Evolutionary conservation across 1,140 invertebrate species (phyloP).

Genomic region (Coelopa frigida): DNA sequence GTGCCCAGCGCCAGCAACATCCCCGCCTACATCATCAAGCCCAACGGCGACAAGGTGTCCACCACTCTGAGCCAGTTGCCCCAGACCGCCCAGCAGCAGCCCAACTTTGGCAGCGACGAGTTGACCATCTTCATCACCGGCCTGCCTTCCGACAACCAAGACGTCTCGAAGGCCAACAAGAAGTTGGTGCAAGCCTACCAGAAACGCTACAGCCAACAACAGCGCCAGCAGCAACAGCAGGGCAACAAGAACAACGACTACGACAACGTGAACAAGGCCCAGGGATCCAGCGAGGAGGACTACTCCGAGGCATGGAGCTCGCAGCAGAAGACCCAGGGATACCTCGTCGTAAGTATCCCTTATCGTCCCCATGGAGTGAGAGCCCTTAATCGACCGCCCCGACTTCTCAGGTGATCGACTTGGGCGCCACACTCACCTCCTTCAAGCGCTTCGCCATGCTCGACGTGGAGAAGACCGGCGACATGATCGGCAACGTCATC

Average conservation of each 20-base stretch:
- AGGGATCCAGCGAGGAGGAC: slow-evolving; percentile 30
- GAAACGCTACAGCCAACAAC: slow-evolving; percentile 33
- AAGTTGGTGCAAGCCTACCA: slow-evolving; percentile 35
- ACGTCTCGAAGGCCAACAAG: slow-evolving; percentile 27
- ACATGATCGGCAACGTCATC: slow-evolving; percentile 32
- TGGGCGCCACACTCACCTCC: slow-evolving; percentile 31
- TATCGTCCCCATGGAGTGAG: no score
- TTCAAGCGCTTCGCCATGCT: slow-evolving; percentile 34
- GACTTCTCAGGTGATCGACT: slow-evolving; percentile 32
- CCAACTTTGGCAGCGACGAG: slow-evolving; percentile 33
- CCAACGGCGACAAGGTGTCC: slow-evolving; percentile 26
- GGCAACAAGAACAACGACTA: slow-evolving; percentile 10
- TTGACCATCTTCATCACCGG: slow-evolving; percentile 39
- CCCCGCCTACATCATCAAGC: slow-evolving; percentile 27
- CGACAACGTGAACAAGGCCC: slow-evolving; percentile 9
- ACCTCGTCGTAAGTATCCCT: slow-evolving; percentile 7
- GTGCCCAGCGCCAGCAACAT: slow-evolving; percentile 29
- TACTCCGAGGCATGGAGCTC: slow-evolving; percentile 9
- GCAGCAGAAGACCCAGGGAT: background rate
- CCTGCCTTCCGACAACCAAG: slow-evolving; percentile 19
- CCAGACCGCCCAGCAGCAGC: slow-evolving; percentile 26
- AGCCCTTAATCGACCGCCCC: no score
- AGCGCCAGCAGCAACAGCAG: slow-evolving; percentile 20
- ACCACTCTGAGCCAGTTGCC: slow-evolving; percentile 31
- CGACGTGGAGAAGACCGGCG: slow-evolving; percentile 31